Conservation (phyloP, 2,113 vertebrate species). For the Corythornis vintsioides region DNA sequence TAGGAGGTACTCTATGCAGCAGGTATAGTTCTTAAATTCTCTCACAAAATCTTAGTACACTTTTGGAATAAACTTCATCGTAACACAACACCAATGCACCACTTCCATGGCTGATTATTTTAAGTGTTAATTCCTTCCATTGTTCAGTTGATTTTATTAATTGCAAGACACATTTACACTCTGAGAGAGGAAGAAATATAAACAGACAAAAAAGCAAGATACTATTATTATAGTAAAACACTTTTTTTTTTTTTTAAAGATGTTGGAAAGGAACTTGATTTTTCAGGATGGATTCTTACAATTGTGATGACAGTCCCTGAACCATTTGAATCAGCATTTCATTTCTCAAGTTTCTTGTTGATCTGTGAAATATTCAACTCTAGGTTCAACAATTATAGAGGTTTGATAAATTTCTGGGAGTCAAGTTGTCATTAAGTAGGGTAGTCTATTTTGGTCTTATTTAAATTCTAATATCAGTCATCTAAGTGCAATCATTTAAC, state of each 20-base stretch:
- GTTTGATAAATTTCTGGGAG: neutral
- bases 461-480: neutral
- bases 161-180: too few species aligned
- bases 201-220: too few species aligned
- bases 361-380: neutral
- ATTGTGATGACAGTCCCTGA: neutral
- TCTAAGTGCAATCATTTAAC: neutral
- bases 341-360: neutral
- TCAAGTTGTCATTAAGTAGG: neutral
- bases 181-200: too few species aligned
- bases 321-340: neutral
- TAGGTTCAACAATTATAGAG: neutral
- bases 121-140: too few species aligned
- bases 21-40: neutral
- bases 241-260: neutral
- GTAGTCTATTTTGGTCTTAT: neutral
- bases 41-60: neutral
- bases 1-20: neutral
- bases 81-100: too few species aligned
- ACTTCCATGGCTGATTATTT: too few species aligned
- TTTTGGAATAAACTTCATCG: neutral
- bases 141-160: too few species aligned
- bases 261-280: neutral
- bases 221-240: too few species aligned
- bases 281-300: neutral